A percentile compares a stretch with the other conserved stretches of the same genome.
Evolutionary conservation across 2,113 vertebrate species (phyloP).

Genomic region (Cyphomyrus plagiostoma): DNA sequence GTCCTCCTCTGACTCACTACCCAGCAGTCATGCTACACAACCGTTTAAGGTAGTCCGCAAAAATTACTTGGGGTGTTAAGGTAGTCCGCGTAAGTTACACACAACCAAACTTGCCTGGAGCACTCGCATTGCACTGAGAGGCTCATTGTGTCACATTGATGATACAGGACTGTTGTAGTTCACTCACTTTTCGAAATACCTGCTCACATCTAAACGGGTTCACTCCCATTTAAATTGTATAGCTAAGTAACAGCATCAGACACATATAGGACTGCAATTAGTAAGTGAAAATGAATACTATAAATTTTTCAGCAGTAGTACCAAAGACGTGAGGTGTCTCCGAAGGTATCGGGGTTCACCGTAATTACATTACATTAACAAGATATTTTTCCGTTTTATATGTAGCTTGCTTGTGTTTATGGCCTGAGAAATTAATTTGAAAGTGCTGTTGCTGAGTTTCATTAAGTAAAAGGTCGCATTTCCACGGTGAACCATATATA

Average conservation of each 20-base stretch:
- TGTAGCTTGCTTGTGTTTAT: neutral
- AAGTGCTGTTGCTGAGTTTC: neutral
- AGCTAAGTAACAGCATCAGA: neutral
- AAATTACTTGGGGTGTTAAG: neutral
- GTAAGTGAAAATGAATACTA: neutral
- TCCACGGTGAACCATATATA: neutral
- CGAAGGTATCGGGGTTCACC: neutral
- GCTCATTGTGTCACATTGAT: neutral
- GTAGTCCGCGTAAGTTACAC: conserved; percentile 18
- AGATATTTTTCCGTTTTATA: neutral
- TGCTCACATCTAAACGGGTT: neutral
- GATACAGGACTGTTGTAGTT: neutral
- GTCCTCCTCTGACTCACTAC: conserved; percentile 49
- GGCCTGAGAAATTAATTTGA: neutral
- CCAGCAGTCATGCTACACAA: conserved; percentile 49
- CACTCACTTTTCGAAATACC: neutral
- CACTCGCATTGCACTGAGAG: neutral
- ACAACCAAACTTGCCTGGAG: neutral
- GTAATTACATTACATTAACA: neutral
- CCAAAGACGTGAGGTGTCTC: neutral
- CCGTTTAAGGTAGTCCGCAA: conserved; percentile 51
- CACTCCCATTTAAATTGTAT: neutral
- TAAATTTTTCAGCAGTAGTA: neutral
- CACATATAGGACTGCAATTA: neutral
- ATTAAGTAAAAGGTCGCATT: neutral